Evolutionary conservation across 2,113 vertebrate genomes (phyloP).

Genomic region (Eubucco bourcierii): DNA sequence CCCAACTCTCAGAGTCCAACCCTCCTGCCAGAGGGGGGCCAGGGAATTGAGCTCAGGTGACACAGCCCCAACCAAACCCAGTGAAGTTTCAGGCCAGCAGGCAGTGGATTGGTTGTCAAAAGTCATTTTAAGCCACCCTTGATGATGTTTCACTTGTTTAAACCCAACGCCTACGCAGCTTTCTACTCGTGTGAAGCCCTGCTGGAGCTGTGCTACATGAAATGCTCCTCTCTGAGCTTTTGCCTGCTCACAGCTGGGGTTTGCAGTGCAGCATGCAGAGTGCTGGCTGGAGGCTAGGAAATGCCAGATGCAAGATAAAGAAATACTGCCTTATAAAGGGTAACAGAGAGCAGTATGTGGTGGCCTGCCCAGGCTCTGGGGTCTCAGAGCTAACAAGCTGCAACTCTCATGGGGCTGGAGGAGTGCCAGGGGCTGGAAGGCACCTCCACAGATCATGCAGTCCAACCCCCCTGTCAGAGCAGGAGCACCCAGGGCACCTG

Average conservation of each 20-base stretch:
- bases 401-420: fast-evolving
- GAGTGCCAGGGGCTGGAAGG: neutral
- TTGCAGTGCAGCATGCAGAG: fast-evolving
- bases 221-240: neutral
- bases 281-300: neutral
- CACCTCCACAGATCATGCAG: too few relatives aligned
- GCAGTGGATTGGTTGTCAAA: neutral
- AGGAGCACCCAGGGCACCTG: too few relatives aligned
- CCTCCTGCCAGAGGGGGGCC: too few relatives aligned
- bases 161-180: neutral
- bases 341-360: neutral
- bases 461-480: too few relatives aligned
- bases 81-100: neutral
- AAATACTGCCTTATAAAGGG: neutral
- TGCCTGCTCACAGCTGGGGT: neutral
- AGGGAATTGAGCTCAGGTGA: too few relatives aligned
- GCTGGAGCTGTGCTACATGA: neutral
- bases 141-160: neutral
- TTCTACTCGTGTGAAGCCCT: neutral
- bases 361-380: neutral
- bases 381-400: neutral
- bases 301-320: neutral
- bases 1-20: too few relatives aligned
- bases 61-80: neutral
- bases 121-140: neutral